A percentile compares a stretch with the other conserved stretches of the same genome.
These are phyloP conservation scores for Tachina grossa DNA, from an alignment of 2,888 invertebrate genomes.

Conservation along the genomic window DNA sequence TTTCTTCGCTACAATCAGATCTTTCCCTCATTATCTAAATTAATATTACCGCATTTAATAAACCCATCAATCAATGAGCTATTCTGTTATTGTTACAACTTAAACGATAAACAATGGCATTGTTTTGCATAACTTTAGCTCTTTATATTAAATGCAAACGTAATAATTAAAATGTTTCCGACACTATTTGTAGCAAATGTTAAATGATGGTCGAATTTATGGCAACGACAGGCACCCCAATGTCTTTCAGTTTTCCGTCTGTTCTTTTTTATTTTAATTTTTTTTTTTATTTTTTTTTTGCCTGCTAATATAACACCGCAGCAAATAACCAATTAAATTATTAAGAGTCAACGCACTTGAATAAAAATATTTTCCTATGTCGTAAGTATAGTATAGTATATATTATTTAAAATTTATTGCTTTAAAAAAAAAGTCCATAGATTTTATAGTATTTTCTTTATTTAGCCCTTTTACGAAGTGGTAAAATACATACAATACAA, in stretches of 20 bases:
- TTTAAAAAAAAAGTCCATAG: not conserved
- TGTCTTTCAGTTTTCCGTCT: constrained; percentile 16
- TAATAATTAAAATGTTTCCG: constrained; percentile 17
- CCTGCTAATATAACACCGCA: not conserved
- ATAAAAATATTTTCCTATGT: constrained; percentile 25
- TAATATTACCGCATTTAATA: not conserved
- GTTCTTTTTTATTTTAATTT: too few species aligned
- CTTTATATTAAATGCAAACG: constrained; percentile 8
- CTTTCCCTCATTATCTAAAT: not conserved
- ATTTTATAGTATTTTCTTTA: not conserved
- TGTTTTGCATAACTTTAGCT: constrained; percentile 40
- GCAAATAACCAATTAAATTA: constrained; percentile 15
- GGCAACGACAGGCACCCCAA: constrained; percentile 27
- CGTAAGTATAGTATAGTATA: not conserved
- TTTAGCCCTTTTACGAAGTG: not conserved
- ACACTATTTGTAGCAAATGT: constrained; percentile 1
- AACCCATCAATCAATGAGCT: not conserved
- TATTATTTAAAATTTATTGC: not conserved
- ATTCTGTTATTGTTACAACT: constrained; percentile 12
- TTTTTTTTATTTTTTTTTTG: not conserved
- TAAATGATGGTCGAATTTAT: not conserved
- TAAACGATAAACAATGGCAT: constrained; percentile 62
- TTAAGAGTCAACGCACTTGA: constrained; percentile 49
- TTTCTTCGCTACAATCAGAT: not conserved
- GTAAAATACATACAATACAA: constrained; percentile 19